phyloP scores from a whole-genome alignment of 2,888 invertebrate genomes.

The Osmoderma eremita region DNA sequence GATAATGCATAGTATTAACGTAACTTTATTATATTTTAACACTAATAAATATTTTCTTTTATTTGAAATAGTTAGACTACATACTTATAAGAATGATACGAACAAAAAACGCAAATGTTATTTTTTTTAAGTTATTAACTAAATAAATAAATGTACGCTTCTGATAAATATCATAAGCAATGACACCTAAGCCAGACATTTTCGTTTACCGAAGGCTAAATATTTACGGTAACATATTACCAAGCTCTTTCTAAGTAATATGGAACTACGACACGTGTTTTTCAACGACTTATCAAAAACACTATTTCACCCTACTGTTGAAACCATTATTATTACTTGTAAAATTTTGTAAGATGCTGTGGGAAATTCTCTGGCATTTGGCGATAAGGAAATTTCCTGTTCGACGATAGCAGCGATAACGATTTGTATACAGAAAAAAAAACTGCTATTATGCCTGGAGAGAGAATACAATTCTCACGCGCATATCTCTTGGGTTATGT shows the following conservation, averaged over 20 bases:
- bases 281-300: constrained; percentile 23
- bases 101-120: no score
- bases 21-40: no score
- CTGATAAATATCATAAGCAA: no score
- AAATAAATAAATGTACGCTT: no score
- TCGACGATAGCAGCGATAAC: constrained; percentile 40
- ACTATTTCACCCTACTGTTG: constrained; percentile 11
- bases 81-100: no score
- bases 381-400: constrained; percentile 43
- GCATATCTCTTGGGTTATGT: constrained; percentile 3
- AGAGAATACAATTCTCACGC: constrained; percentile 22
- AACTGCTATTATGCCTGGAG: constrained; percentile 25
- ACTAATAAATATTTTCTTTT: no score
- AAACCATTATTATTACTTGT: constrained; percentile 19
- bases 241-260: neutral
- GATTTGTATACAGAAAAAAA: constrained; percentile 28
- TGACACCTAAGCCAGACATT: no score
- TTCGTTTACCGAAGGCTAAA: no score
- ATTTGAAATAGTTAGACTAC: no score
- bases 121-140: no score
- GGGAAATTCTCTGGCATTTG: constrained; percentile 40
- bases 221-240: neutral
- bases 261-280: neutral
- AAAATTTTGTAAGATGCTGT: constrained; percentile 40
- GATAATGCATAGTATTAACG: no score